Base-by-base conservation (phyloP, 1,140 invertebrate genomes). In the Medauroidea extradentata region DNA sequence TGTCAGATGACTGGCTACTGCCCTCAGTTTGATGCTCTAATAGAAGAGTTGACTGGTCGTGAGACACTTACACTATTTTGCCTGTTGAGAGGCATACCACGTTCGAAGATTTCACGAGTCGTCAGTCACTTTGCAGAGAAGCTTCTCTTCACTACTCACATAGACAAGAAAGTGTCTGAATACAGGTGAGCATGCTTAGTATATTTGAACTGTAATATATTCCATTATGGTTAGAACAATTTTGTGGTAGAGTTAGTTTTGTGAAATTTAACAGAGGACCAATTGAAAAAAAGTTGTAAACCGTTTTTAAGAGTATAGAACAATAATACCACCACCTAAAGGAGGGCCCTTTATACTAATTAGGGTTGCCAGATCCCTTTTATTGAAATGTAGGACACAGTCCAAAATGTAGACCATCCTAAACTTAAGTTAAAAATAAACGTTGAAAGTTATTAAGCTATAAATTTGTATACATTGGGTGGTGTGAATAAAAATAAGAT, bases 11-110 rank as follows among this genome's bases (percentile, higher is more conserved):
- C 44, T 16, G 89, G 89, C 5, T 77, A 94, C 7, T 99, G 96
- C 75, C 95, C 95, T 11, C 96, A 94, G 75, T 86, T 82, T 63
- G 89, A 93, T 75, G 88, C 90, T 0, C 70, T 94, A 27, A 88
- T 93, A 70, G 78, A 81, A 1, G 79, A 88, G 46, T 73, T 94
- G 4, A 91, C 85, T 1, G 80, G 75, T 9, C 67, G 75, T 63
- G 80, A 84, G 66, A 79, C 78, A 66, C 71, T 84, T 51, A 71
- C 70, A 8, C 71, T 83, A 61, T 81, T 81, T 61, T 78, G 73
- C n/a, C 71, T 80, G 63, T 61, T 77, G 53, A 75, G 73, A 52
- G 75, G 75, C 13, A 67, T 79, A 53, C 42, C 56, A 14, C 3
- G 13, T 16, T 11, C 2, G n/a, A 24, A 11, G 24, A 23, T 18